Percentiles rank a stretch among this genome's conserved stretches.
Conservation (phyloP, 2,797 vertebrate genomes). For the Sebastes hopkinsi region DNA sequence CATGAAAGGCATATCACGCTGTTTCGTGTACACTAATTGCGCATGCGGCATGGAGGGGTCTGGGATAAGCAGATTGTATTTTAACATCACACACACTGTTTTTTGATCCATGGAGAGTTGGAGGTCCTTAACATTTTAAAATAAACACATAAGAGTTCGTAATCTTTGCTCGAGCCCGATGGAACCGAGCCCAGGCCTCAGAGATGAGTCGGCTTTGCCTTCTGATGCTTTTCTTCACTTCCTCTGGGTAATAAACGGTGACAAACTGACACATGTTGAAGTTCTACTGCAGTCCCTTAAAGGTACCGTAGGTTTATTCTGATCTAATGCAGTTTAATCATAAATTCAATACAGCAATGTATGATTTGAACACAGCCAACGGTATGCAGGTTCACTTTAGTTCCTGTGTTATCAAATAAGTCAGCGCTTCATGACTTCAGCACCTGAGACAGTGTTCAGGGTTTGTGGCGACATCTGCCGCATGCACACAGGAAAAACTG, state of each 20-base stretch:
- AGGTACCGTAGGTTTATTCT: conserved; percentile 13
- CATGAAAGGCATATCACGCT: conserved; percentile 80
- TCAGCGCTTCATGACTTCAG: not conserved
- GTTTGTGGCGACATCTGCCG: not conserved
- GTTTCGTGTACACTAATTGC: conserved; percentile 81
- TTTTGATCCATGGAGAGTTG: conserved; percentile 51
- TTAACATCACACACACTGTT: conserved; percentile 43
- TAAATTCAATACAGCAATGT: not conserved
- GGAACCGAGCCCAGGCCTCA: conserved; percentile 17
- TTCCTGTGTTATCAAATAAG: not conserved
- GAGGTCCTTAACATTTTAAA: conserved; percentile 55
- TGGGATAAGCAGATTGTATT: conserved; percentile 75
- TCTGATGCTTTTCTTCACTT: conserved; percentile 40
- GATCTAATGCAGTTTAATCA: conserved; percentile 11
- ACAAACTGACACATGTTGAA: conserved; percentile 22
- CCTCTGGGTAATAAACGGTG: not conserved
- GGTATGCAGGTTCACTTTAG: conserved; percentile 1
- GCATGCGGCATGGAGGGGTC: conserved; percentile 68
- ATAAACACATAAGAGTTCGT: conserved; percentile 41
- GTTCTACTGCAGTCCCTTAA: not conserved
- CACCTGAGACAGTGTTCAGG: not conserved
- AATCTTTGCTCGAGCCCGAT: conserved; percentile 27
- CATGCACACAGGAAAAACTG: not conserved
- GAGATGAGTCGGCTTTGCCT: conserved; percentile 27
- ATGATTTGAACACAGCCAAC: not conserved